These are phyloP conservation scores for Panopea generosa DNA, from an alignment of 2,888 invertebrate genomes.

Conservation along the genomic window DNA sequence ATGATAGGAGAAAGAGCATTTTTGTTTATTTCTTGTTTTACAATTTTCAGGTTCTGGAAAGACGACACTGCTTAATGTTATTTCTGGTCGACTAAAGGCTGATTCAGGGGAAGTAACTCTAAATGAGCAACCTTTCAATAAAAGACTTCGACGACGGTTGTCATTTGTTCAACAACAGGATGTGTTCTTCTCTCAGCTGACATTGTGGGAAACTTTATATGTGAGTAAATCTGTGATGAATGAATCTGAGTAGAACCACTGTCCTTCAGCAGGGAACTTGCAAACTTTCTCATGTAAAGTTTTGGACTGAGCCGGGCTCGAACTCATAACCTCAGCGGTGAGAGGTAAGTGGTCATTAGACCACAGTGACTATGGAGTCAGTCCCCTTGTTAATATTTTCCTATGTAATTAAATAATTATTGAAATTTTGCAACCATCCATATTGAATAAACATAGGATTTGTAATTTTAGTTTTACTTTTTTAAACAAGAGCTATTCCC, in stretches of 20 bases:
- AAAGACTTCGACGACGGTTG: conserved; percentile 90
- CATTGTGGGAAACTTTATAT: conserved; percentile 91
- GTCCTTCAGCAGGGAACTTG: too few relatives aligned
- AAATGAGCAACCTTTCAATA: conserved; percentile 89
- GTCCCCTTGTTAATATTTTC: neutral
- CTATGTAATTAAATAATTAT: neutral
- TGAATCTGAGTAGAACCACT: too few relatives aligned
- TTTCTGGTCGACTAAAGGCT: conserved; percentile 89
- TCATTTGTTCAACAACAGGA: conserved; percentile 94
- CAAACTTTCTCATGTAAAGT: too few relatives aligned
- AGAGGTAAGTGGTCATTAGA: too few relatives aligned
- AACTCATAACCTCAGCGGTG: too few relatives aligned
- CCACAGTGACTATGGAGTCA: neutral
- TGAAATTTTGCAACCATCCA: too few relatives aligned
- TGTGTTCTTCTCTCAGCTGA: conserved; percentile 92
- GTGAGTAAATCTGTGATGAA: conserved; percentile 86
- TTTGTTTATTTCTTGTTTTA: too few relatives aligned
- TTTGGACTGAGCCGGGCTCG: too few relatives aligned
- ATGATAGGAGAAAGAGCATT: too few relatives aligned
- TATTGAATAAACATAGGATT: too few relatives aligned
- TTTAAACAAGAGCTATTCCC: too few relatives aligned
- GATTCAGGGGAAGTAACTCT: conserved; percentile 89
- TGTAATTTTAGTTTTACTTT: too few relatives aligned
- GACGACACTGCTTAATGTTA: conserved; percentile 91
- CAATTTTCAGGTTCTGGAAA: conserved; percentile 90